Base-by-base conservation (phyloP, 2,797 vertebrate genomes). In the Kryptolebias ocellatus region DNA sequence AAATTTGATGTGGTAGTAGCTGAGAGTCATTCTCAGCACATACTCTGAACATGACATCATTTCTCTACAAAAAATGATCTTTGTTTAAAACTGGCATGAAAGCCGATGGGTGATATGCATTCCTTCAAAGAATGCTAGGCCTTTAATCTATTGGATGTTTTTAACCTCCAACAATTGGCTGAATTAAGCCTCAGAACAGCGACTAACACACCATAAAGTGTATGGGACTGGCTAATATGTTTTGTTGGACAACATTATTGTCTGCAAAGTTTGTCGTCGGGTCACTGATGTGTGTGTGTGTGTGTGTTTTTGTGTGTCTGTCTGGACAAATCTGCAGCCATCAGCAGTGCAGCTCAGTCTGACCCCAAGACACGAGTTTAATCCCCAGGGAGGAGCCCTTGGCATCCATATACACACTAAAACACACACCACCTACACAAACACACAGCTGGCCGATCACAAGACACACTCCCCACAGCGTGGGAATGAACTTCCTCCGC, bases 401-500 rank as follows among this genome's bases (percentile, higher is more conserved):
- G 55, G 62, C 70, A 73, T 81, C 61, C 45, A 2, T 0, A 62
- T 42, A 50, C 64, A 59, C 67, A 17, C 70, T 52, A 55, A 46
- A 58, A 60, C 60, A 67, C 49, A 42, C 39, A n/a, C 64, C 39
- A 70, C 46, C 53, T 63, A 46, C 52, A 60, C 42, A 72, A 67
- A 60, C 52, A 44, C 72, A 53, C 4, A 77, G 67, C 72, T 74
- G 65, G 68, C 53, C 42, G 51, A 70, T 76, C 85, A 85, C 75
- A 64, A 83, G 83, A 81, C 81, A 51, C 66, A 20, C 76, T 77
- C 79, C 83, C 71, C 60, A 54, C 20, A 2, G 80, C n/a, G 73
- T 90, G 84, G 76, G 84, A 88, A 82, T 71, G 83, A 73, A 62
- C 64, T 0, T 16, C 63, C 60, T 53, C 70, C 71, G 84, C 75